phyloP scores from a whole-genome alignment of 1,140 invertebrate genomes.

The Brachystomella parvula region DNA sequence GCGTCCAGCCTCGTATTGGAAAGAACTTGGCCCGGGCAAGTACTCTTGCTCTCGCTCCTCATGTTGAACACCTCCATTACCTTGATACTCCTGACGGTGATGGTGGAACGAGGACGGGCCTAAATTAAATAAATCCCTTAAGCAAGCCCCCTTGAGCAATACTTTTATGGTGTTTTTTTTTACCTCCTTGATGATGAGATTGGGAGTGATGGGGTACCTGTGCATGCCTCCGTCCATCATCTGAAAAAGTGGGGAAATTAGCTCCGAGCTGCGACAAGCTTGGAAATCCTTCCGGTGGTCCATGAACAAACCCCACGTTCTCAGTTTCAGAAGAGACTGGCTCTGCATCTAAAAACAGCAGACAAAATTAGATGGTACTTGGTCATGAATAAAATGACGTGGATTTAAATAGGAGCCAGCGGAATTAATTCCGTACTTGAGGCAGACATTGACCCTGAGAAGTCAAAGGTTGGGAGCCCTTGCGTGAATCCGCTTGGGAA shows the following conservation, averaged over 20 bases:
- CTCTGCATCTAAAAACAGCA: neutral
- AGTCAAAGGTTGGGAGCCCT: constrained; percentile 33
- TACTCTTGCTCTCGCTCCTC: neutral
- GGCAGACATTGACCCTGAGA: constrained; percentile 25
- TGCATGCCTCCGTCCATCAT: neutral
- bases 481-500: constrained; percentile 27
- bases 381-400: neutral
- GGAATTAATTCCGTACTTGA: no score
- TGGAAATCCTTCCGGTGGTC: constrained; percentile 32
- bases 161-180: neutral
- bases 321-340: constrained; percentile 14
- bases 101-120: neutral
- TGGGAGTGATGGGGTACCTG: neutral
- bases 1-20: neutral
- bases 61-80: neutral
- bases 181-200: neutral
- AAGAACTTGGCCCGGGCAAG: neutral
- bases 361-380: neutral
- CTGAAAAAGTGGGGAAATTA: constrained; percentile 25
- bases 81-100: no score
- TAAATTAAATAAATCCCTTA: no score
- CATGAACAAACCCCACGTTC: constrained; percentile 29
- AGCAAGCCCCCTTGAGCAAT: neutral
- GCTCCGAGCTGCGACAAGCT: constrained; percentile 23
- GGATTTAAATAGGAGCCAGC: no score